Evolutionary conservation across 2,113 vertebrate genomes (phyloP).

Genomic region (Dendrocopos noguchii): DNA sequence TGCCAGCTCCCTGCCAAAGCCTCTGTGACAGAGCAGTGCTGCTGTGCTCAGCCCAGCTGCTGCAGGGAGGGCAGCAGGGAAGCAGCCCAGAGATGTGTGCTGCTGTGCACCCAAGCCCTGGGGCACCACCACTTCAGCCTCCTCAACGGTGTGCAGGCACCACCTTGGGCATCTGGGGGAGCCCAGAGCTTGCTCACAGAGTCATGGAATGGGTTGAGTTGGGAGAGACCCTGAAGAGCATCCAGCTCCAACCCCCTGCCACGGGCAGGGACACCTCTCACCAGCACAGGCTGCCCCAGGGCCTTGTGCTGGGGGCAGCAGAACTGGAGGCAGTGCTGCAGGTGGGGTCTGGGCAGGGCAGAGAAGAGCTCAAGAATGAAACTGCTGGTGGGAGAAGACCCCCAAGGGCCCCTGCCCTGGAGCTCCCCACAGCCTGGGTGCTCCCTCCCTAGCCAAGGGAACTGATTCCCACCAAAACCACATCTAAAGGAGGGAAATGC

Average conservation of each 20-base stretch:
- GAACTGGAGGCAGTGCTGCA: too few species aligned
- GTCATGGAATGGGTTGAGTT: too few species aligned
- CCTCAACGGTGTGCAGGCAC: not conserved
- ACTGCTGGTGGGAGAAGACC: too few species aligned
- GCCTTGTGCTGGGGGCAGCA: too few species aligned
- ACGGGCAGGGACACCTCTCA: too few species aligned
- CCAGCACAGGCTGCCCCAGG: too few species aligned
- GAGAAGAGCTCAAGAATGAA: too few species aligned
- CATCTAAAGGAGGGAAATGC: not conserved
- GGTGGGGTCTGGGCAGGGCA: too few species aligned
- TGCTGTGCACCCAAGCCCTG: not conserved
- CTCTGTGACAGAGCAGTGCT: not conserved
- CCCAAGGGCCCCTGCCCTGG: too few species aligned
- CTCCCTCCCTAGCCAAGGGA: not conserved
- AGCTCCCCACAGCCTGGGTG: not conserved
- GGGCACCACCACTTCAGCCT: not conserved
- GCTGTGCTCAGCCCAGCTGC: conserved; percentile 18
- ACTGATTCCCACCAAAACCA: not conserved
- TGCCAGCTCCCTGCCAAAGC: conserved; percentile 34
- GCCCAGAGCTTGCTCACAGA: not conserved
- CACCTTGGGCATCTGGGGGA: fast-evolving
- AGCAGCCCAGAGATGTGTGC: fast-evolving
- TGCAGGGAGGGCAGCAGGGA: not conserved
- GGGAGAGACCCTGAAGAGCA: too few species aligned
- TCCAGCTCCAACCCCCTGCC: too few species aligned